phyloP scores from a whole-genome alignment of 2,888 invertebrate genomes.

The Acleris holmiana region DNA sequence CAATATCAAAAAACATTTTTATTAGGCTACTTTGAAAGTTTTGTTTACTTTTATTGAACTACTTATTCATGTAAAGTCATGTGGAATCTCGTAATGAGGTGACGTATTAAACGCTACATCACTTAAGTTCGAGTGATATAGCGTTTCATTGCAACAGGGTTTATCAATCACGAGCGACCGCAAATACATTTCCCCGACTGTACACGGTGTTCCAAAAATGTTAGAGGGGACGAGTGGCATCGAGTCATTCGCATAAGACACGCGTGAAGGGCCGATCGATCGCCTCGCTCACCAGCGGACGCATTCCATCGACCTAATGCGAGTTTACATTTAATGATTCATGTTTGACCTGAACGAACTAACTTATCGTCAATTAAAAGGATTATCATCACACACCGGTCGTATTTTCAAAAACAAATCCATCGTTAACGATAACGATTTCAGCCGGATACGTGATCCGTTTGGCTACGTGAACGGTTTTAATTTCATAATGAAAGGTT shows the following conservation, averaged over 20 bases:
- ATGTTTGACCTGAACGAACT: background rate
- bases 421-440: slow-evolving; percentile 10
- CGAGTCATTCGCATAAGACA: slow-evolving; percentile 8
- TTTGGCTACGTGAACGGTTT: background rate
- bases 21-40: too few relatives aligned
- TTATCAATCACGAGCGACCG: too few relatives aligned
- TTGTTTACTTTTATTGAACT: too few relatives aligned
- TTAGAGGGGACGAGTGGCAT: slow-evolving; percentile 5
- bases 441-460: slow-evolving; percentile 5
- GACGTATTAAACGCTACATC: too few relatives aligned
- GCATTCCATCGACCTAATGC: background rate
- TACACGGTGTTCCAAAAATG: background rate
- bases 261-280: slow-evolving; percentile 10
- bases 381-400: slow-evolving; percentile 1
- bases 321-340: too few relatives aligned
- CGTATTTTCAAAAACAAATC: slow-evolving; percentile 3
- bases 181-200: too few relatives aligned
- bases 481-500: slow-evolving; percentile 1
- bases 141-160: too few relatives aligned
- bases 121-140: too few relatives aligned
- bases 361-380: background rate
- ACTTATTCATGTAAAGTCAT: too few relatives aligned
- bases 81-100: too few relatives aligned
- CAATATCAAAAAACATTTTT: too few relatives aligned
- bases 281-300: background rate